Evolutionary conservation across 2,113 vertebrate species (phyloP).

Genomic region (Butorides virescens): DNA sequence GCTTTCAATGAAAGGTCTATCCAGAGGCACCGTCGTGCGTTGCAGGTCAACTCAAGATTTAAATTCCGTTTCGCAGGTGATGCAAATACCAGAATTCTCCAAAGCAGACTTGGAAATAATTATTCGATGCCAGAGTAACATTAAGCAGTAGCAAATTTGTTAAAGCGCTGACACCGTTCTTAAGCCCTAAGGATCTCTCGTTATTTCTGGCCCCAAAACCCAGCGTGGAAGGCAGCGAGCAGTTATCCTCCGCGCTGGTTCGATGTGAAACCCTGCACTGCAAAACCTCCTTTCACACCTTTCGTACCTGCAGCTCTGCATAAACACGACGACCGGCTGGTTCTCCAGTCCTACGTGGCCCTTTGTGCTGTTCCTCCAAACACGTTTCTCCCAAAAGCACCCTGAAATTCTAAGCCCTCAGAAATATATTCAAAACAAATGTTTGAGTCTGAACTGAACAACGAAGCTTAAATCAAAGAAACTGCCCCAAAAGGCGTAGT

Average conservation of each 20-base stretch:
- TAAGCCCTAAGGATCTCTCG: background rate
- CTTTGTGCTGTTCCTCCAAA: background rate
- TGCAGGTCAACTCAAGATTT: background rate
- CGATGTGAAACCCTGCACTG: background rate
- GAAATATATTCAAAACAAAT: background rate
- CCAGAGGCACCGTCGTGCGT: background rate
- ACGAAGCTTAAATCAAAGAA: background rate
- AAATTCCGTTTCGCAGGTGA: background rate
- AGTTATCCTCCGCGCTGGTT: accelerated
- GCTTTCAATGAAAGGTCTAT: background rate
- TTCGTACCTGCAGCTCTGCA: no score
- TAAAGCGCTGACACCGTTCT: background rate
- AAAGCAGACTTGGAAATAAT: background rate
- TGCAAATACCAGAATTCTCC: background rate
- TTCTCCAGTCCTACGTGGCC: accelerated
- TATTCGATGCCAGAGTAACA: no score
- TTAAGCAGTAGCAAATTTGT: no score
- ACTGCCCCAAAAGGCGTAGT: background rate
- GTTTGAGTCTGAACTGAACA: background rate
- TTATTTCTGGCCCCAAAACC: background rate
- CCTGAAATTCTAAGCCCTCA: background rate
- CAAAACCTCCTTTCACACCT: background rate
- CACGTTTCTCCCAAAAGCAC: background rate
- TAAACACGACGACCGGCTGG: accelerated
- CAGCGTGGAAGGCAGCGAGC: background rate